Base-by-base conservation (phyloP, 2,797 vertebrate species). In the Eupleurogrammus muticus region DNA sequence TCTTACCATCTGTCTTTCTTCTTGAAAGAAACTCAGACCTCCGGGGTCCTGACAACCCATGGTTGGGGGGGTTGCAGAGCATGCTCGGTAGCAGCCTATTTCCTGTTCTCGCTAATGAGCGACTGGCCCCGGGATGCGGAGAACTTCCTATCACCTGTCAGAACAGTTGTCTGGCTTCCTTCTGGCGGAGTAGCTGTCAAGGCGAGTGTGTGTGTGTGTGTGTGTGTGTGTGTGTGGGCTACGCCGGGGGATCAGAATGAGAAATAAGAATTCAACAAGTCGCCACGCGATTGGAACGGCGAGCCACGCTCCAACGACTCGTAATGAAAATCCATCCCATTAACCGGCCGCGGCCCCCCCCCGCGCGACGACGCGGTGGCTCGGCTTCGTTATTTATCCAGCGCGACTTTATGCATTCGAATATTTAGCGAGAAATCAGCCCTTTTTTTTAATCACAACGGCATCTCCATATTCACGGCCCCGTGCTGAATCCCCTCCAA, bases 31-130 rank as follows among this genome's bases (percentile, higher is more conserved):
- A 21, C 36, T 71, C 12, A 38, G 46, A 32, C 56, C 57, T 71
- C 73, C 49, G 5, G 55, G 32, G 51, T 70, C 66, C 50, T 8
- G 4, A 17, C 66, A 70, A 75, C 35, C 34, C 13, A 51, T 1
- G 28, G 59, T 51, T 59, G 28, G 44, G 38, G 44, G 23, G 61
- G 59, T 20, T 64, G 49, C 9, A 11, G 7, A 72, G 58, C 64
- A 71, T 68, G 79, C 73, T 82, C 69, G 52, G 78, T 56, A 32
- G 55, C 47, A 47, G 34, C 38, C 60, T 46, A n/a, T 75, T 81
- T 84, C 66, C 68, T 78, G 53, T 70, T 80, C 66, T 70, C 51
- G n/a, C 70, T 89, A 88, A 91, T 81, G 76, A 87, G 68, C 24
- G 13, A 42, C 76, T 78, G 32, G 50, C 49, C n/a, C n/a, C 2